Evolutionary conservation across 2,113 vertebrate species (phyloP).

Genomic region (Microcebus griseorufus): DNA sequence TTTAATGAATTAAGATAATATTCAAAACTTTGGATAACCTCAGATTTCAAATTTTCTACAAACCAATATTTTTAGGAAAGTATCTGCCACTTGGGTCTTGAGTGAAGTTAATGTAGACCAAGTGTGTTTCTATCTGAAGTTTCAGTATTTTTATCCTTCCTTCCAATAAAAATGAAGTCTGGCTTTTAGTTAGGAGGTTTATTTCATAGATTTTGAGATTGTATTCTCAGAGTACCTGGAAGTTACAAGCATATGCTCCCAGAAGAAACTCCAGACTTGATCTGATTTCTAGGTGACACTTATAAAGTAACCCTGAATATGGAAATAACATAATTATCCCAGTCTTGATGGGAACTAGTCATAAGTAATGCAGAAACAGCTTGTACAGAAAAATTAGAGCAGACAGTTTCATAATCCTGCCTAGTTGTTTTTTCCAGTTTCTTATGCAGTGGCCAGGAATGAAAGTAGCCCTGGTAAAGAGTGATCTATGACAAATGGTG

Average conservation of each 20-base stretch:
- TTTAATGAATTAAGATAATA: constrained; percentile 17
- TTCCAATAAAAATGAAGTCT: constrained; percentile 44
- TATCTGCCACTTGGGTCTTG: constrained; percentile 44
- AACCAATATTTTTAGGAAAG: constrained; percentile 57
- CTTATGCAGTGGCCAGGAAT: constrained; percentile 1
- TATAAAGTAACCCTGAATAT: constrained; percentile 9
- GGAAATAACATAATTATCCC: constrained; percentile 50
- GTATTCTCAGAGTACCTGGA: constrained; percentile 35
- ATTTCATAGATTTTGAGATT: neutral
- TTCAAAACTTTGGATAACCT: neutral
- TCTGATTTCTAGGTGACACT: constrained; percentile 47
- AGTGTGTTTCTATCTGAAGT: constrained; percentile 25
- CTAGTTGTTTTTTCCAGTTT: constrained; percentile 20
- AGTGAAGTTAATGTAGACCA: constrained; percentile 52
- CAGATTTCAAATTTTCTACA: neutral
- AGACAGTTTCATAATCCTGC: constrained; percentile 38
- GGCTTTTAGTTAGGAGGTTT: neutral
- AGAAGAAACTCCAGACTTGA: neutral
- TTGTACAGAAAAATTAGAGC: constrained; percentile 56
- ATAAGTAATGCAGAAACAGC: constrained; percentile 49
- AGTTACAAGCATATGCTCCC: neutral
- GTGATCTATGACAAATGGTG: neutral
- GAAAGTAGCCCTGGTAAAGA: neutral
- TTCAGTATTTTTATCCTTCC: constrained; percentile 48
- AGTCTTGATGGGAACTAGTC: constrained; percentile 35